Evolutionary conservation across 2,113 vertebrate species (phyloP), one percentile per base, ranked within the genome.

Genomic region (Brachyistius frenatus): DNA sequence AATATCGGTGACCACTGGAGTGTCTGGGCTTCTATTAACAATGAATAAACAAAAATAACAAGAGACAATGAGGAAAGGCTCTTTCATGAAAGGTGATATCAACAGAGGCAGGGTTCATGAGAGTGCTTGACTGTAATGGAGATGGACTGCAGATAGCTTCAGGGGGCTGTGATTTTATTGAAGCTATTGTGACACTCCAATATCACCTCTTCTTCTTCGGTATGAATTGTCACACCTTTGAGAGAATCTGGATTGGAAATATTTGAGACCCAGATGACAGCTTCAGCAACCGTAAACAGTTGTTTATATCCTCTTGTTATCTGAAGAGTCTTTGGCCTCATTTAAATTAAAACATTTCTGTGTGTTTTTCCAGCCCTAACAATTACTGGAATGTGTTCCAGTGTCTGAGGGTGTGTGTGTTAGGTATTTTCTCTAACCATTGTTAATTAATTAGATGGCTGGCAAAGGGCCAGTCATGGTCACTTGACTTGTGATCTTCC

Each of bases 141-240:
- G 93, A 93, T 78, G 80, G 91, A 93, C 92, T 87, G 88, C 80
- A 87, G 90, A 91, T 88, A 81, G 93, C 94, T 94, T 89, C 84
- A 80, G 93, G 93, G 91, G 80, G 82, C 72, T 85, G 68, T 74
- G 75, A 91, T 90, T 89, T 94, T 93, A 94, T 93, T 94, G 89
- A 91, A 92, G 88, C 80, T 87, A 91, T 90, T 81, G 83, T 86
- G 78, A 88, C 86, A 88, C 84, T 90, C 84, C 90, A 90, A 89
- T 88, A 88, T 92, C 74, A 89, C 81, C 86, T 84, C 79, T 78
- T 86, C 79, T 78, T 86, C 89, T 85, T 83, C 84, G 84, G 92
- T 90, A 88, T 91, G 83, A 92, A 86, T 89, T 88, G 88, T 89
- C 86, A 66, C 78, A 76, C 81, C 67, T 75, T 81, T 62, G 80